Base-by-base conservation (phyloP, 37 sponge, comb jelly and placozoan species). In the Cladorhizidae sp. region DNA sequence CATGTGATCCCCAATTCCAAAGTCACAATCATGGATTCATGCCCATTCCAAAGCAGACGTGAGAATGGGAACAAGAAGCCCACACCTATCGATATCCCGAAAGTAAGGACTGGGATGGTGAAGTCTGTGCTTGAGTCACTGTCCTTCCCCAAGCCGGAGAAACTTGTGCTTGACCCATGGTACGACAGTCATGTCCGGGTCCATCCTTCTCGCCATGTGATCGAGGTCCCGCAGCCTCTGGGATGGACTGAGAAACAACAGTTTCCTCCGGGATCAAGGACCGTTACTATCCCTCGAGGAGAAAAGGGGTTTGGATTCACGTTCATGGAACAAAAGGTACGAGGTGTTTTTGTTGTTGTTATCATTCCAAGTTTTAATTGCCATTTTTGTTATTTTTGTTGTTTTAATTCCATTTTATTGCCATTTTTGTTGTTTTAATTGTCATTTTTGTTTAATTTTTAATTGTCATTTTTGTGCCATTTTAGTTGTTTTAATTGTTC, bases 231-330 rank as follows among this genome's bases (percentile, higher is more conserved):
- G 5, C 35, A 9, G 49, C 49, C 49, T 12, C 8, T 45, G 49
- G 49, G 9, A 9, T 12, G 9, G 49, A 9, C 9, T 5, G 49
- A 45, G 49, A 45, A 45, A 45, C 49, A 45, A 45, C 8, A 12
- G 12, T 87, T 87, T 37, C 82, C 83, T 8, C 72, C 26, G 17
- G 80, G 79, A 23, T 45, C 85, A 25, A 42, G 45, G 33, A 31
- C 43, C 23, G 83, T 89, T 0, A 75, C 70, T 1, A 63, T 89
- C 36, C 89, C 70, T 18, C 51, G 89, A 45, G 85, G 85, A 12
- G 61, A 74, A 61, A 89, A 73, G 35, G 89, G 89, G 35, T 89
- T 89, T 84, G 89, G 89, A 21, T 59, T 89, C 59, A 68, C 74
- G 33, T 40, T 84, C 59, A 76, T 77, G 67, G 89, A 89, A 40